A percentile compares a stretch with the other conserved stretches of the same genome.
Conservation (phyloP, 2,113 vertebrate genomes). For the Upupa epops region DNA sequence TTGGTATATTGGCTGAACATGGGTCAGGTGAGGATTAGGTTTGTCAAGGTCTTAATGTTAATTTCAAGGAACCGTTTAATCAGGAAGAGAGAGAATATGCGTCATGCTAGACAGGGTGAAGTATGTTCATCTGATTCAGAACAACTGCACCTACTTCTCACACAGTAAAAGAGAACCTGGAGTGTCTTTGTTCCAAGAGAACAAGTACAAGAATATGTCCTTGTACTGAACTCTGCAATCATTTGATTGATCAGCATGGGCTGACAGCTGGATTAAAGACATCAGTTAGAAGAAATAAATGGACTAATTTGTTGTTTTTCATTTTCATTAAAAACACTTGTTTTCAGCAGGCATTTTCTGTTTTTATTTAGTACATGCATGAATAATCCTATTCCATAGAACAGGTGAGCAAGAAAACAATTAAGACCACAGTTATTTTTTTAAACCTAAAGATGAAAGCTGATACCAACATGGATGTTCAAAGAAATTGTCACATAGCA, state of each 20-base stretch:
- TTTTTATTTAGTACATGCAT: background rate
- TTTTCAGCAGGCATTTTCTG: background rate
- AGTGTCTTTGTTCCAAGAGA: background rate
- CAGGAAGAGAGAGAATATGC: too few species aligned
- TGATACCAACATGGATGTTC: background rate
- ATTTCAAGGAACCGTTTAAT: too few species aligned
- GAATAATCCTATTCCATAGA: background rate
- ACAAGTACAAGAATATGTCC: background rate
- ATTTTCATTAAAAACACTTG: background rate
- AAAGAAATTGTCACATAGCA: background rate
- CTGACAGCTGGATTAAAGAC: background rate
- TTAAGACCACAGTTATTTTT: background rate
- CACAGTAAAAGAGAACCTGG: background rate
- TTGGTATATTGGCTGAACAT: too few species aligned
- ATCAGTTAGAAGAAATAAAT: background rate
- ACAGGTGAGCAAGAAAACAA: background rate
- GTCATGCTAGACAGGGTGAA: too few species aligned
- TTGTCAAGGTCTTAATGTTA: too few species aligned
- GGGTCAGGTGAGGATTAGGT: too few species aligned
- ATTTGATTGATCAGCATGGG: background rate
- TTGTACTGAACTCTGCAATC: background rate
- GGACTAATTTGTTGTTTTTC: background rate
- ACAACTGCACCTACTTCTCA: background rate
- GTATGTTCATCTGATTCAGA: too few species aligned
- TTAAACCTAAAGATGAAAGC: background rate